Conservation (phyloP, 2,797 vertebrate species). For the Bradypodion ventrale region DNA sequence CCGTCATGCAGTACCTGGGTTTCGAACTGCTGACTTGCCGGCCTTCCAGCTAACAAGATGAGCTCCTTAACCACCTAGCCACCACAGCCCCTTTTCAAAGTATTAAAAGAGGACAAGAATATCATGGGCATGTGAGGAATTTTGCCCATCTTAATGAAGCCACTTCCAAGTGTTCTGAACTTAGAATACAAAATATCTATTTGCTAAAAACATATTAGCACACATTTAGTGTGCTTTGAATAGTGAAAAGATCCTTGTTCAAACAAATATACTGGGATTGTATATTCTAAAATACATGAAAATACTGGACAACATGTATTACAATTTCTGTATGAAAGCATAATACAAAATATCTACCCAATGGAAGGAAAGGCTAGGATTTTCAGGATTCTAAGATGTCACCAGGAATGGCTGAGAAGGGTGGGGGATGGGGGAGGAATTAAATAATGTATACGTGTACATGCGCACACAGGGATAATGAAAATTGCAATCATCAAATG, state of each 20-base stretch:
- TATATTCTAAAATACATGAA: background rate
- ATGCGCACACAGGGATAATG: background rate
- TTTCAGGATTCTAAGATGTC: background rate
- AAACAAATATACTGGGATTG: background rate
- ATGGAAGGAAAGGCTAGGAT: background rate
- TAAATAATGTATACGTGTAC: background rate
- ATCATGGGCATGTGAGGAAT: background rate
- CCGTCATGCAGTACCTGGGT: too few relatives aligned
- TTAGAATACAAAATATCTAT: background rate
- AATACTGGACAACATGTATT: background rate
- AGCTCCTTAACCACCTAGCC: too few relatives aligned
- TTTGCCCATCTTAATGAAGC: background rate
- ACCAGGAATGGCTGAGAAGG: too few relatives aligned
- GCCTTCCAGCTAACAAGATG: too few relatives aligned
- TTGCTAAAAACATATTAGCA: background rate
- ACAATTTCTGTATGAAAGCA: background rate
- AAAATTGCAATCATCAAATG: background rate
- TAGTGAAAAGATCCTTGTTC: background rate
- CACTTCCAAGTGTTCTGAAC: background rate
- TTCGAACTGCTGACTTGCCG: too few relatives aligned
- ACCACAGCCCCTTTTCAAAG: too few relatives aligned
- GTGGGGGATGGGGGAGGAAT: background rate
- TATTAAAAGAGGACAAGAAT: background rate
- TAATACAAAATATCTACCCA: background rate
- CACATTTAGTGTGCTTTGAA: background rate